A percentile compares a stretch with the other conserved stretches of the same genome.
Evolutionary conservation across 2,888 invertebrate genomes (phyloP).

Genomic region (Agrilus cyanescens): DNA sequence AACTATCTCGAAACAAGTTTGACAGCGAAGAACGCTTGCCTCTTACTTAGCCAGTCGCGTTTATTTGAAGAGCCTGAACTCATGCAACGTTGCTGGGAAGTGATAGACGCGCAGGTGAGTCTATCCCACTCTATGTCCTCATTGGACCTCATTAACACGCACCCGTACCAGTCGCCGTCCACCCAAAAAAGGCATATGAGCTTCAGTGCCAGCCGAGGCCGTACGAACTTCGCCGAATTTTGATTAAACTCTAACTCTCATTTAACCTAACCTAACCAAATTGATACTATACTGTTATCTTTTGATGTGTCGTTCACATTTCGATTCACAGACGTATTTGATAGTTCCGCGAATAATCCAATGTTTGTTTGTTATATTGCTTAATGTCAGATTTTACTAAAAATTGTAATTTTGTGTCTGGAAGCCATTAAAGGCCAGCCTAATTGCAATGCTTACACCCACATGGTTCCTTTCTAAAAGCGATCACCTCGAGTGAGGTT

Average conservation of each 20-base stretch:
- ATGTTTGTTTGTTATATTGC: slow-evolving; percentile 1
- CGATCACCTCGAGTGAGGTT: no score
- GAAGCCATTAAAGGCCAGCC: no score
- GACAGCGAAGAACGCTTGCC: slow-evolving; percentile 91
- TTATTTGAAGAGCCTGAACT: slow-evolving; percentile 94
- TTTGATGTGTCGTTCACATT: no score
- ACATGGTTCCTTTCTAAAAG: no score
- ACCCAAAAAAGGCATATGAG: slow-evolving; percentile 28
- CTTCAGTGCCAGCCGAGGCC: slow-evolving; percentile 20
- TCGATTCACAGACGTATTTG: slow-evolving; percentile 15
- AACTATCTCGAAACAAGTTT: slow-evolving; percentile 91
- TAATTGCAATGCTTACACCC: no score
- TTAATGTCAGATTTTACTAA: no score
- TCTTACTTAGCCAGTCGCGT: slow-evolving; percentile 87
- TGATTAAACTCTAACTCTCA: no score
- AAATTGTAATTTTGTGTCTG: no score
- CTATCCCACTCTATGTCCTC: slow-evolving; percentile 32
- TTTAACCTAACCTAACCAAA: no score
- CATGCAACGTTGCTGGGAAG: slow-evolving; percentile 95
- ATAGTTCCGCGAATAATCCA: slow-evolving; percentile 16
- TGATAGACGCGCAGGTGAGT: slow-evolving; percentile 91
- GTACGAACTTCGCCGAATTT: not conserved
- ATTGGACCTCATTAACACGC: slow-evolving; percentile 25
- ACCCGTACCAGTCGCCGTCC: slow-evolving; percentile 12
- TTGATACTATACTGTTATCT: no score